Evolutionary conservation across 2,888 invertebrate genomes (phyloP).

Genomic region (Acleris holmiana): DNA sequence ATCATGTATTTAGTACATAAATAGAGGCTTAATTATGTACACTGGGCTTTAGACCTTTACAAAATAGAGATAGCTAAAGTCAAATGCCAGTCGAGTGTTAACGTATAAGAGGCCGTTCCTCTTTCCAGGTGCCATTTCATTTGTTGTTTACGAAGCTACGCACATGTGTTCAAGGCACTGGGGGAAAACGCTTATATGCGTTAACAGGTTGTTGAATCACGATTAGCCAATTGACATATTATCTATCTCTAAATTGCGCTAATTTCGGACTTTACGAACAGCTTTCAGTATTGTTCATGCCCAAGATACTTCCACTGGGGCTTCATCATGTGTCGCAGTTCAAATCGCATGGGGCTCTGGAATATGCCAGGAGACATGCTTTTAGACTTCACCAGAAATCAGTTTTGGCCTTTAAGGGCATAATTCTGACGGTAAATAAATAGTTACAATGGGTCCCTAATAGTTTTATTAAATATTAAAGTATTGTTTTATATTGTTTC

Average conservation of each 20-base stretch:
- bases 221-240: not conserved
- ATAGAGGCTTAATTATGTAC: not conserved
- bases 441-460: too few relatives aligned
- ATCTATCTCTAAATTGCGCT: not conserved
- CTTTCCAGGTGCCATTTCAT: too few relatives aligned
- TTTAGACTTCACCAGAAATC: not conserved
- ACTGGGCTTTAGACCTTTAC: slow-evolving; percentile 10
- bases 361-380: slow-evolving; percentile 6
- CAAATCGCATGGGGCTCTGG: not conserved
- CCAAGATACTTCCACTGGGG: slow-evolving; percentile 35
- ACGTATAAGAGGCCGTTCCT: too few relatives aligned
- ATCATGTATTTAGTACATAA: too few relatives aligned
- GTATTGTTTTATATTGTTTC: too few relatives aligned
- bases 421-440: too few relatives aligned
- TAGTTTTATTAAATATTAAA: too few relatives aligned
- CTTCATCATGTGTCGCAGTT: slow-evolving; percentile 10
- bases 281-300: slow-evolving; percentile 29
- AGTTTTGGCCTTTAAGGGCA: too few relatives aligned
- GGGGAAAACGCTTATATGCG: too few relatives aligned
- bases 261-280: slow-evolving; percentile 1
- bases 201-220: too few relatives aligned
- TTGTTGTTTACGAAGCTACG: too few relatives aligned
- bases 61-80: slow-evolving; percentile 9
- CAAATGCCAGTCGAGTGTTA: not conserved
- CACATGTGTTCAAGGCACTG: too few relatives aligned